These are phyloP conservation scores for Cephus nigrinus DNA, from an alignment of 2,888 invertebrate species.

Conservation along the genomic window DNA sequence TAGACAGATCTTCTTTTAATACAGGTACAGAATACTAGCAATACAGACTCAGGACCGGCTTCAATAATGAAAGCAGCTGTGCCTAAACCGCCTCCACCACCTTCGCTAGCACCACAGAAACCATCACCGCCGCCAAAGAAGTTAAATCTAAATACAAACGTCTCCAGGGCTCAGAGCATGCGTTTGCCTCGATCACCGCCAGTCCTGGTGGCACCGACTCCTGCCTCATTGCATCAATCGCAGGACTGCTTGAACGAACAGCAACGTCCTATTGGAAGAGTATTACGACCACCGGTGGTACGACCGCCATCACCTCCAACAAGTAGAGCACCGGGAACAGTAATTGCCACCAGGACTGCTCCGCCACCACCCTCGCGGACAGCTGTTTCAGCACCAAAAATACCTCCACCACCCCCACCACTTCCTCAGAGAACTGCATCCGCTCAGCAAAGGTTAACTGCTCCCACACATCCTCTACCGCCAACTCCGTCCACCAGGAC, in stretches of 20 bases:
- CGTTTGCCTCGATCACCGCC: constrained; percentile 80
- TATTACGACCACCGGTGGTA: constrained; percentile 70
- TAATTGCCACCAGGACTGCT: constrained; percentile 47
- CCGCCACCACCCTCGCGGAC: constrained; percentile 60
- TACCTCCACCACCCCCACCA: constrained; percentile 62
- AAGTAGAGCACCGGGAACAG: constrained; percentile 38
- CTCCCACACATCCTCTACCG: constrained; percentile 49
- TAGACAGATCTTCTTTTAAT: neutral
- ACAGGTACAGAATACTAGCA: neutral
- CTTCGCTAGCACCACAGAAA: constrained; percentile 58
- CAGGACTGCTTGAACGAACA: constrained; percentile 67
- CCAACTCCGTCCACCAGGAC: constrained; percentile 68
- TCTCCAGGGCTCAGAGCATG: constrained; percentile 86
- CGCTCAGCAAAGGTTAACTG: constrained; percentile 33
- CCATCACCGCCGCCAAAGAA: constrained; percentile 78
- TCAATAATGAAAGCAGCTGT: constrained; percentile 41
- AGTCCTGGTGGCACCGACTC: constrained; percentile 66
- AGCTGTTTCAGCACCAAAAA: constrained; percentile 54
- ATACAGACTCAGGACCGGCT: neutral
- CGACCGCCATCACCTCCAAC: constrained; percentile 72
- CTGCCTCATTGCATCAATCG: constrained; percentile 69
- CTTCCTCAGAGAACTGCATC: constrained; percentile 54
- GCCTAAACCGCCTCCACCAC: constrained; percentile 43
- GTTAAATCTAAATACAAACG: constrained; percentile 71
- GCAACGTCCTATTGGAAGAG: constrained; percentile 67